Conservation (phyloP, 1,140 invertebrate species). For the Neelides sp. region DNA sequence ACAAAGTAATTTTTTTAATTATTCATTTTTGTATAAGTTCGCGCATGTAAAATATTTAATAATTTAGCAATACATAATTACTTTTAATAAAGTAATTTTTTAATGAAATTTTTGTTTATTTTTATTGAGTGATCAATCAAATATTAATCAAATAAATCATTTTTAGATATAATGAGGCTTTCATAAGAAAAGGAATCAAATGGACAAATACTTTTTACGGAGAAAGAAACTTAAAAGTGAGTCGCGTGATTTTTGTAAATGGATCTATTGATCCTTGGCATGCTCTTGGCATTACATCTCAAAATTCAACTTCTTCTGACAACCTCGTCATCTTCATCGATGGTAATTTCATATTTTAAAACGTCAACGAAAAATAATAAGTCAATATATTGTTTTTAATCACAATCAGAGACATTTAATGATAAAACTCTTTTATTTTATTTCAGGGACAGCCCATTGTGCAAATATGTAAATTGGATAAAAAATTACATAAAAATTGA, state of each 20-base stretch:
- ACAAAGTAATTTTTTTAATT: conserved; percentile 29
- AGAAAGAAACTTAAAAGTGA: conserved; percentile 52
- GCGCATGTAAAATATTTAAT: too few relatives aligned
- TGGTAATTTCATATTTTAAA: conserved; percentile 12
- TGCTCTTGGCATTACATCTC: conserved; percentile 37
- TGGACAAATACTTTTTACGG: conserved; percentile 72
- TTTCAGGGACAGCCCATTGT: conserved; percentile 57
- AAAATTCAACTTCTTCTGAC: conserved; percentile 17
- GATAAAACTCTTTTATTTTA: too few relatives aligned
- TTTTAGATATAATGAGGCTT: conserved; percentile 43
- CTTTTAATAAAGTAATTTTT: too few relatives aligned
- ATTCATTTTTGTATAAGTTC: too few relatives aligned
- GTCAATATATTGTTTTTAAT: background rate
- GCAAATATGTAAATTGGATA: conserved; percentile 44
- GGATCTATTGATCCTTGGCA: conserved; percentile 91
- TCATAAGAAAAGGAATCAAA: conserved; percentile 48
- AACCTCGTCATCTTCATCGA: conserved; percentile 30
- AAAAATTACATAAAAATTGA: background rate
- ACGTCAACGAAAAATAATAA: background rate
- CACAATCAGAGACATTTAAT: background rate
- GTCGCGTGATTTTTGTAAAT: conserved; percentile 71
- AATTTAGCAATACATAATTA: too few relatives aligned
- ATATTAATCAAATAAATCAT: too few relatives aligned
- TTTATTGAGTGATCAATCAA: too few relatives aligned
- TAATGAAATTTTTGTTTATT: too few relatives aligned